Base-by-base conservation (phyloP, 2,888 invertebrate genomes). In the Tachina grossa region DNA sequence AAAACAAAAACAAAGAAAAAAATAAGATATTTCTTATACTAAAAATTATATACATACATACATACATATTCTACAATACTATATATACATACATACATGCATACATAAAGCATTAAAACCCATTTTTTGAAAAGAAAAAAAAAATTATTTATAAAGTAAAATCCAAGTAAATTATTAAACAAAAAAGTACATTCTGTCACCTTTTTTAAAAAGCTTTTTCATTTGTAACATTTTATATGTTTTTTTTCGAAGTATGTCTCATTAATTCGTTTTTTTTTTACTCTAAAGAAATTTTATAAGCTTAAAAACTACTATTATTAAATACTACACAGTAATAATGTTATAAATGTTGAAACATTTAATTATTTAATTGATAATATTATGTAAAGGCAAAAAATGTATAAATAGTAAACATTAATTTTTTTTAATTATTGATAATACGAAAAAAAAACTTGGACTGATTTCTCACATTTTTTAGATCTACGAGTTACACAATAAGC, bases 401-500 rank as follows among this genome's bases (percentile, higher is more conserved):
- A 75, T 68, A 82, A 57, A 74, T 72, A 63, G 51, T 14, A 49
- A 68, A 59, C 16, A n/a, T 74, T 63, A 66, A 68, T 65, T 85
- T 82, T 75, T 85, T 82, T 61, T 68, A 76, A 79, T 82, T 79
- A 71, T 82, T 76, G 55, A 76, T 66, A 77, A 79, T 76, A 79
- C 75, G 76, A 85, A 83, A 75, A 80, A n/a, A 61, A 74, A 81
- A 81, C 85, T 85, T 85, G 85, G 85, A 85, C 85, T 85, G 85
- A 85, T 85, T 85, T 85, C 85, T 85, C 85, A 85, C 83, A 83
- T 83, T 84, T 85, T 85, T 85, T 83, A 83, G 83, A 85, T 77
- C 79, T 85, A 85, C 85, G 85, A 85, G 83, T 85, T 84, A 85
- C 85, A 85, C 85, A 85, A 85, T 85, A 85, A 85, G 85, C n/a